Base-by-base conservation (phyloP, 92 coral and sea anemone species). In the Nematostella vectensis region DNA sequence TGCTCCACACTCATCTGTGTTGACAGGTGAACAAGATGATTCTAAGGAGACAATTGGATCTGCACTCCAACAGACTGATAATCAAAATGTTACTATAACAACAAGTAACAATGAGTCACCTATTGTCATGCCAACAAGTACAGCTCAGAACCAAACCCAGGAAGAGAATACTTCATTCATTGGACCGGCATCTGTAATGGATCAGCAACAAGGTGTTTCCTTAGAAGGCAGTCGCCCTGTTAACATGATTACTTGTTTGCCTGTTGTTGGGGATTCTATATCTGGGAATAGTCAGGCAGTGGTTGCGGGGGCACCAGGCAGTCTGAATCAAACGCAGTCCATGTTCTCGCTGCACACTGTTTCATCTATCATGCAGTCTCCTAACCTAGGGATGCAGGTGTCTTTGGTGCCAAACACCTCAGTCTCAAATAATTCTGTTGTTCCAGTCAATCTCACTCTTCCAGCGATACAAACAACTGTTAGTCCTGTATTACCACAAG, bases 291-390 rank as follows among this genome's bases (percentile, higher is more conserved):
- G 2, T 3, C 25, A 28, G 10, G 37, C 13, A 28, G 23, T 43
- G 11, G 22, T 11, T 55, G 45, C 37, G 23, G 22, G 27, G 13
- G 18, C 25, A 23, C 25, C 54, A 24, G 12, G 61, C 38, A 8
- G 22, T 45, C 27, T 65, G 0, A 57, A 13, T 11, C 71, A 65
- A 11, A 17, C 75, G 18, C 65, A 48, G 27, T 27, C 65, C 24
- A 58, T 31, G 40, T 72, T 59, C 49, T 79, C 87, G 0, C 55
- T 55, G 15, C 80, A 79, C 56, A 79, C 81, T 40, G 87, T 79
- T 10, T 78, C 80, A 10, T 76, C 80, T 8, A 79, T 79, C 16
- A 79, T 79, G 87, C 72, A 79, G 28, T 76, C 50, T 9, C 40
- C 68, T 0, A 20, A 72, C 12, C 80, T 48, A 33, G 70, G 68